phyloP scores from a whole-genome alignment of 2,113 vertebrate species.

The Ploceus nigricollis region DNA sequence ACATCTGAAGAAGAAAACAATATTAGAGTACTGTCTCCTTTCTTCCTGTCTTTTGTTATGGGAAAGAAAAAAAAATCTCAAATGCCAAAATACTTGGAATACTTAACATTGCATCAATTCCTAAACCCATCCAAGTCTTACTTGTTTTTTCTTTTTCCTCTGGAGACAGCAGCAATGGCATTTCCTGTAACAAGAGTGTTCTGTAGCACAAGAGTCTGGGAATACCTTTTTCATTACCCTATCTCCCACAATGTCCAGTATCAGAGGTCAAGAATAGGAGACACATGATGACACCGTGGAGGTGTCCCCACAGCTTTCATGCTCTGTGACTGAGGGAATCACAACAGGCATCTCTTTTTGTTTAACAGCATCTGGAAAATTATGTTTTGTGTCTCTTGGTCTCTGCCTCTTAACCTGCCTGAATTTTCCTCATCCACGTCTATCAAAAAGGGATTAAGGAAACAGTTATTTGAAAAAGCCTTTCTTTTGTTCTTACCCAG shows the following conservation, averaged over 20 bases:
- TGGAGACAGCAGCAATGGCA: neutral
- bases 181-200: neutral
- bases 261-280: neutral
- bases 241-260: neutral
- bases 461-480: neutral
- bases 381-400: neutral
- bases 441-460: neutral
- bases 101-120: neutral
- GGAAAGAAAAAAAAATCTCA: neutral
- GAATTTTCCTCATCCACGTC: neutral
- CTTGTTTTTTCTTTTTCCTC: neutral
- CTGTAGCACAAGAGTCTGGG: neutral
- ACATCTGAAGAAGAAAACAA: neutral
- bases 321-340: neutral
- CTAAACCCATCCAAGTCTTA: neutral
- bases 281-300: fast-evolving
- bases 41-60: neutral
- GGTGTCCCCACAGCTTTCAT: neutral
- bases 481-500: neutral
- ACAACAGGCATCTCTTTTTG: neutral
- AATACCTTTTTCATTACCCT: neutral
- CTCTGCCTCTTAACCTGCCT: neutral
- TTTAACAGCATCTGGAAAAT: neutral
- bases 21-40: neutral
- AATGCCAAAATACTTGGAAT: neutral